These are phyloP conservation scores for Microtus montanus DNA, from an alignment of 2,113 vertebrate genomes.

Conservation along the genomic window DNA sequence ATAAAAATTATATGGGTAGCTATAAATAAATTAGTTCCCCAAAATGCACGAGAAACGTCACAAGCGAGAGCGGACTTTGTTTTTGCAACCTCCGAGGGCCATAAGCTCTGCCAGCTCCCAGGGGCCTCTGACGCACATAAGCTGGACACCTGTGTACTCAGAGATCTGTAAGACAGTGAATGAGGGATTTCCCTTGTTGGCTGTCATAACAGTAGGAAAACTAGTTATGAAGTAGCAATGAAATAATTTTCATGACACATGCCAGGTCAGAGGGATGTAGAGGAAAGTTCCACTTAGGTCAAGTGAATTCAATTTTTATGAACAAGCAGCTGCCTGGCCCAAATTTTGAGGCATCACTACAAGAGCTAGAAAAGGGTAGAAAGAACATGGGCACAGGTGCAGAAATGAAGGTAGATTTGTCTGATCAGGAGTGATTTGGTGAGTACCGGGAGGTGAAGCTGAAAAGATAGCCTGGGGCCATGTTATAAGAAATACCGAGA, in stretches of 20 bases:
- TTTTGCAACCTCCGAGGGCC: background rate
- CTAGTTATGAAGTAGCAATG: background rate
- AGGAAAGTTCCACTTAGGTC: background rate
- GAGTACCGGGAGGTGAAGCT: background rate
- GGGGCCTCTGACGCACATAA: background rate
- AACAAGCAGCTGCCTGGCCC: background rate
- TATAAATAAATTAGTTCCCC: background rate
- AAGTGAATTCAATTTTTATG: background rate
- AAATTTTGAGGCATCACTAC: background rate
- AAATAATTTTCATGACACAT: background rate
- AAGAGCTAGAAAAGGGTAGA: background rate
- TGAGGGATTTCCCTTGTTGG: background rate
- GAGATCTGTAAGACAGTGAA: background rate
- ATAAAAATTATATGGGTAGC: background rate
- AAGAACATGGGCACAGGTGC: background rate
- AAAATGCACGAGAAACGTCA: background rate
- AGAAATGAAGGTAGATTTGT: background rate
- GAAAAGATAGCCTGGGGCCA: background rate
- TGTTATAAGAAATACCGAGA: background rate
- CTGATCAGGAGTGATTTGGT: background rate
- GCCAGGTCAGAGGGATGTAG: background rate
- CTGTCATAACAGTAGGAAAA: background rate
- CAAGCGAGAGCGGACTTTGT: background rate
- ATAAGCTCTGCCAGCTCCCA: background rate
- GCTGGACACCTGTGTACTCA: background rate